Percentiles rank a stretch among this genome's conserved stretches.
phyloP scores from a whole-genome alignment of 1,140 invertebrate genomes.

The Hyphantria cunea region DNA sequence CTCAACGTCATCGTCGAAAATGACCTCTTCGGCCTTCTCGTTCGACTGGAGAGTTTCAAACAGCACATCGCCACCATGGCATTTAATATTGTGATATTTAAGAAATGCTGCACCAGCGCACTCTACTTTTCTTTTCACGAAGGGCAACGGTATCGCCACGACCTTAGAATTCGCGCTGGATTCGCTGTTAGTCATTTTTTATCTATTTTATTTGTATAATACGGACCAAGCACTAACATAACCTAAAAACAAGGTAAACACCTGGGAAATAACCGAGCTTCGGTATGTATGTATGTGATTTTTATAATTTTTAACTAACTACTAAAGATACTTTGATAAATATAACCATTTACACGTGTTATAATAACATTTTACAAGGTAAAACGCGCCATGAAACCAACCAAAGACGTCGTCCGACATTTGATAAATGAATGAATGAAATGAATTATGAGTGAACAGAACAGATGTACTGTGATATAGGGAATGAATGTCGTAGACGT shows the following conservation, averaged over 20 bases:
- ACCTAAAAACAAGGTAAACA: constrained; percentile 60
- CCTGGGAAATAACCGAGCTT: constrained; percentile 15
- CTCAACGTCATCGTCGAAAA: constrained; percentile 91
- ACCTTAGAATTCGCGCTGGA: constrained; percentile 46
- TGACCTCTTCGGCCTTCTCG: constrained; percentile 83
- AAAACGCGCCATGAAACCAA: constrained; percentile 37
- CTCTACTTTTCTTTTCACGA: constrained; percentile 69
- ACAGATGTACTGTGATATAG: no score
- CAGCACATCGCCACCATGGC: constrained; percentile 70
- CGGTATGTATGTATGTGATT: constrained; percentile 2
- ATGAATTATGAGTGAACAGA: neutral
- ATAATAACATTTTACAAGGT: constrained; percentile 24
- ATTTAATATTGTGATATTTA: constrained; percentile 73
- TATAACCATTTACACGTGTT: constrained; percentile 15
- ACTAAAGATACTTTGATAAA: constrained; percentile 7
- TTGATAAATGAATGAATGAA: constrained; percentile 24
- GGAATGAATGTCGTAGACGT: constrained; percentile 6
- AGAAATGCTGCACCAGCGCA: constrained; percentile 71
- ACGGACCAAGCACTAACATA: constrained; percentile 64
- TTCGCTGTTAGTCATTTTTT: constrained; percentile 66
- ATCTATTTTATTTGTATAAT: constrained; percentile 49
- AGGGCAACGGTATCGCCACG: constrained; percentile 59
- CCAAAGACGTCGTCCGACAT: constrained; percentile 22
- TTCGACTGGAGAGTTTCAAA: constrained; percentile 71
- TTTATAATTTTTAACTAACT: constrained; percentile 8